Base-by-base conservation (phyloP, 2,797 vertebrate genomes). In the Pseudopleuronectes americanus region DNA sequence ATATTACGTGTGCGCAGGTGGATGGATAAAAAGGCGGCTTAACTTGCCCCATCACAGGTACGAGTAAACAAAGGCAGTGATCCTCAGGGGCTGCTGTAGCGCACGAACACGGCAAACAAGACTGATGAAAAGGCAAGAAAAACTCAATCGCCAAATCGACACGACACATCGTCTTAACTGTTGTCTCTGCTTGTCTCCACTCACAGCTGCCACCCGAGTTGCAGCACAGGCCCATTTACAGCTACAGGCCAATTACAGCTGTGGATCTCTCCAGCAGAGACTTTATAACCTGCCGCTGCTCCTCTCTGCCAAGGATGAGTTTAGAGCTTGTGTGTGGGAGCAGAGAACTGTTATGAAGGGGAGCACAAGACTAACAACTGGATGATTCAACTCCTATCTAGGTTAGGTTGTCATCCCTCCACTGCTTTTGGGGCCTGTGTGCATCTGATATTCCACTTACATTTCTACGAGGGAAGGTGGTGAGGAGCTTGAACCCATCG, bases 381-480 rank as follows among this genome's bases (percentile, higher is more conserved):
- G 41, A 41, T 33, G 19, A 60, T 48, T 70, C 6, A 43, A 16
- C 23, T 47, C 2, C 17, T 5, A 5, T 33, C 56, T n/a, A 24
- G 10, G 12, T 5, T n/a, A n/a, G n/a, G n/a, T n/a, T n/a, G n/a
- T n/a, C n/a, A n/a, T n/a, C n/a, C n/a, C n/a, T n/a, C n/a, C n/a
- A n/a, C n/a, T n/a, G n/a, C n/a, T 19, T 65, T 21, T 9, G 8
- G 22, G 64, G 58, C 41, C 0, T 33, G 26, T 16, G 43, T 62
- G 4, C 55, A 9, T 1, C 24, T 52, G 8, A 24, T 21, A 1
- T 4, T 36, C 3, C 71, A 97, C 98, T 97, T 90, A 99, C 98
- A 87, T 97, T 98, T 98, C 96, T 98, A 93, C 97, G 96, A 23
- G 98, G 98, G 93, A 99, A 99, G 94, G 98, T 99, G 89, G 97